phyloP scores from a whole-genome alignment of 2,113 vertebrate genomes.

The Balaeniceps rex region DNA sequence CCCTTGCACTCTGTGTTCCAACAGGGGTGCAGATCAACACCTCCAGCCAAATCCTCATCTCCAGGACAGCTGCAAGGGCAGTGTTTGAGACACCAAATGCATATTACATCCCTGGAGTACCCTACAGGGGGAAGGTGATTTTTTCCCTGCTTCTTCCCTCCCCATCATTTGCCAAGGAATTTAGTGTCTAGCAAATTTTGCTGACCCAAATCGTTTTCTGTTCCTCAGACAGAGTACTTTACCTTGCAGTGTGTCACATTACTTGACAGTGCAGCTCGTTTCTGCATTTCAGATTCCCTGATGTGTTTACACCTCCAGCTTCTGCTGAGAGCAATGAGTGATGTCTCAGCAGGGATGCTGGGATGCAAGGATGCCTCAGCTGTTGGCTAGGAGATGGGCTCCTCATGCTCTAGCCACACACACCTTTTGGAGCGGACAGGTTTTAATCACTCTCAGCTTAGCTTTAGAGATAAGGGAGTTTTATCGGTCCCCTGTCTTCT shows the following conservation, averaged over 20 bases:
- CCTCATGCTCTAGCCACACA: not conserved
- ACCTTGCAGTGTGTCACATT: not conserved
- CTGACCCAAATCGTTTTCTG: not conserved
- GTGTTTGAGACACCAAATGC: slow-evolving; percentile 55
- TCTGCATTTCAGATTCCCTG: not conserved
- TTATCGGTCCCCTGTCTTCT: not conserved
- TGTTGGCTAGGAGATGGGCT: not conserved
- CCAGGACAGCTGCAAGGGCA: slow-evolving; percentile 32
- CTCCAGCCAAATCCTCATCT: slow-evolving; percentile 42
- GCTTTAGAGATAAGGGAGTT: not conserved
- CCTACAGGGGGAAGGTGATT: slow-evolving; percentile 67
- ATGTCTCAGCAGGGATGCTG: not conserved
- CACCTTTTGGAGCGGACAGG: not conserved
- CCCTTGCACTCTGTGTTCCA: not conserved
- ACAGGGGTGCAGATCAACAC: slow-evolving; percentile 52
- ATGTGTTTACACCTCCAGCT: not conserved
- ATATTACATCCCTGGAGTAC: slow-evolving; percentile 67
- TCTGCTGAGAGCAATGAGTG: not conserved
- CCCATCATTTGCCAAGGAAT: not conserved
- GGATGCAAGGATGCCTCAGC: not conserved
- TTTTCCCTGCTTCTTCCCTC: not conserved
- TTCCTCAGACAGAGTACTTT: not conserved
- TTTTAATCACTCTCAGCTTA: not conserved
- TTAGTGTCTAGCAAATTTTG: not conserved
- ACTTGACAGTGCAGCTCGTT: not conserved